Conservation (phyloP, 2,888 invertebrate species). For the Brassicogethes aeneus region DNA sequence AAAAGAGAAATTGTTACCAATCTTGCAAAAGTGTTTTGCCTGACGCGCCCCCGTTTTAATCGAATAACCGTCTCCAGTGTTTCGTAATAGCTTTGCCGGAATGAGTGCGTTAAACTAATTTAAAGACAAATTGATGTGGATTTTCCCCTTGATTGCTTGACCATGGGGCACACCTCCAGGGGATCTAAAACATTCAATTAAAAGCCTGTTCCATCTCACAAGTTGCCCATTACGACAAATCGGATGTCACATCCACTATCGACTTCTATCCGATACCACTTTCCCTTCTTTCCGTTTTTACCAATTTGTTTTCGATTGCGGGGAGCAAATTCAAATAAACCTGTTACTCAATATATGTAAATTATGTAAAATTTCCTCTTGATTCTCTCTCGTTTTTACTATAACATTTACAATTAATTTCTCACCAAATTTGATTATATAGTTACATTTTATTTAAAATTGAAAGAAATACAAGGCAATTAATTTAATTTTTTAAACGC, state of each 20-base stretch:
- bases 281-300: not conserved
- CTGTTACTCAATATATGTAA: too few species aligned
- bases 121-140: constrained; percentile 29
- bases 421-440: too few species aligned
- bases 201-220: constrained; percentile 30
- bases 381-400: too few species aligned
- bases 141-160: constrained; percentile 34
- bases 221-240: constrained; percentile 29
- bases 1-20: not conserved
- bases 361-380: too few species aligned
- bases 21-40: not conserved
- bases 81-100: not conserved
- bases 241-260: constrained; percentile 13
- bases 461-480: too few species aligned
- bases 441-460: too few species aligned
- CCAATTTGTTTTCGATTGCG: not conserved
- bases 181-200: constrained; percentile 36
- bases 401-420: too few species aligned
- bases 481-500: too few species aligned
- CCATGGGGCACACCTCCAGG: constrained; percentile 34
- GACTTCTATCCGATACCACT: not conserved
- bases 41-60: not conserved
- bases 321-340: too few species aligned
- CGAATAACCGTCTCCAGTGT: not conserved
- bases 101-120: constrained; percentile 22